Evolutionary conservation across 2,888 invertebrate genomes (phyloP).

Genomic region (Clanis bilineata): DNA sequence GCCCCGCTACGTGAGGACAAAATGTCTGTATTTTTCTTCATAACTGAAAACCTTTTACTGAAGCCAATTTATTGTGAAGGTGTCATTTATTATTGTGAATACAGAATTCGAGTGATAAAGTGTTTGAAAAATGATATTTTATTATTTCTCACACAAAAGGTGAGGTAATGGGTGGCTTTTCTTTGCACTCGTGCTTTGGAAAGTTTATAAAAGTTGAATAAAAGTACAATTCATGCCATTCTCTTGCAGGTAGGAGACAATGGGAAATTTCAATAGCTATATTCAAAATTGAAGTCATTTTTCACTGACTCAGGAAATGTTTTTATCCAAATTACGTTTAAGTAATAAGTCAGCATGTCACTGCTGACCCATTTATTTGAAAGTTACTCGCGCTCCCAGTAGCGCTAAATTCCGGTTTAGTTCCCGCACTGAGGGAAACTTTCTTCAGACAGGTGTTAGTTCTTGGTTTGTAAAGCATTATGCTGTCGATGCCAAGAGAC

Average conservation of each 20-base stretch:
- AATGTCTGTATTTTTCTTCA: slow-evolving; percentile 17
- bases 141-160: slow-evolving; percentile 10
- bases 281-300: neutral
- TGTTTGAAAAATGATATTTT: slow-evolving; percentile 12
- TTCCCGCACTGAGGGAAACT: neutral
- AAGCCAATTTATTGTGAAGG: slow-evolving; percentile 17
- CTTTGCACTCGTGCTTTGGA: neutral
- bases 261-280: no score
- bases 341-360: neutral
- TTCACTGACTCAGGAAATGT: neutral
- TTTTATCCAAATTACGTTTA: neutral
- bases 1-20: slow-evolving; percentile 10
- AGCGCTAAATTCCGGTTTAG: neutral
- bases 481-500: neutral
- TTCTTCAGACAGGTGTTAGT: neutral
- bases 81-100: slow-evolving; percentile 13
- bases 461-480: neutral
- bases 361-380: neutral
- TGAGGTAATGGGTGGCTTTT: slow-evolving; percentile 3
- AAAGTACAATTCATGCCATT: neutral
- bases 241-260: neutral
- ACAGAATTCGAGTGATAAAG: slow-evolving; percentile 7
- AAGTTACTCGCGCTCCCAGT: neutral
- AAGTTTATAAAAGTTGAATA: slow-evolving; percentile 6
- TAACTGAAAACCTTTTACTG: slow-evolving; percentile 19